Conservation (phyloP, 2,888 invertebrate species). For the Orthonychiurus folsomi region DNA sequence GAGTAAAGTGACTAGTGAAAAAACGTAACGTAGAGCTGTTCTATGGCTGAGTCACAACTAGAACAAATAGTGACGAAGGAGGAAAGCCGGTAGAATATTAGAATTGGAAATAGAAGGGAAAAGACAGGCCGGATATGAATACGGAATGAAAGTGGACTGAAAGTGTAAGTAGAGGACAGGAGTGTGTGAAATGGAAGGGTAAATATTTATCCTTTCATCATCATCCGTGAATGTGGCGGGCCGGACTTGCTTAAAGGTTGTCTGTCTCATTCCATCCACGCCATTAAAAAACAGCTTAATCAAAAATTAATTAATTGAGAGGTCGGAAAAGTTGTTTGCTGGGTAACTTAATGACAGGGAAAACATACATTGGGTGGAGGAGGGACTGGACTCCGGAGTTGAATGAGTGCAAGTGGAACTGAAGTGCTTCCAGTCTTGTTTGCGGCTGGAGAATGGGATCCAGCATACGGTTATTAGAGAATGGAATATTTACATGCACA, state of each 20-base stretch:
- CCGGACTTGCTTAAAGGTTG: neutral
- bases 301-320: conserved; percentile 1
- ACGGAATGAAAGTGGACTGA: neutral
- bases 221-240: neutral
- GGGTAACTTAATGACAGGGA: too few species aligned
- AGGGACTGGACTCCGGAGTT: too few species aligned
- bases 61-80: too few species aligned
- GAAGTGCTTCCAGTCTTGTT: too few species aligned
- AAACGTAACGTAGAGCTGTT: neutral
- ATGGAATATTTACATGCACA: too few species aligned
- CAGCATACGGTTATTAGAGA: too few species aligned
- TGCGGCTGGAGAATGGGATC: too few species aligned
- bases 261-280: neutral
- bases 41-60: neutral
- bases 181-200: neutral
- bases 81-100: too few species aligned
- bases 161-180: neutral
- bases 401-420: too few species aligned
- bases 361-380: too few species aligned
- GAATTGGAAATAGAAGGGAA: neutral
- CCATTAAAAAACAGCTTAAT: neutral
- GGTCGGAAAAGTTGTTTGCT: neutral
- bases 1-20: neutral
- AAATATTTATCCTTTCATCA: conserved; percentile 1
- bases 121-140: neutral